Conservation (phyloP, 2,113 vertebrate genomes). For the Trochalopteron elliotii region DNA sequence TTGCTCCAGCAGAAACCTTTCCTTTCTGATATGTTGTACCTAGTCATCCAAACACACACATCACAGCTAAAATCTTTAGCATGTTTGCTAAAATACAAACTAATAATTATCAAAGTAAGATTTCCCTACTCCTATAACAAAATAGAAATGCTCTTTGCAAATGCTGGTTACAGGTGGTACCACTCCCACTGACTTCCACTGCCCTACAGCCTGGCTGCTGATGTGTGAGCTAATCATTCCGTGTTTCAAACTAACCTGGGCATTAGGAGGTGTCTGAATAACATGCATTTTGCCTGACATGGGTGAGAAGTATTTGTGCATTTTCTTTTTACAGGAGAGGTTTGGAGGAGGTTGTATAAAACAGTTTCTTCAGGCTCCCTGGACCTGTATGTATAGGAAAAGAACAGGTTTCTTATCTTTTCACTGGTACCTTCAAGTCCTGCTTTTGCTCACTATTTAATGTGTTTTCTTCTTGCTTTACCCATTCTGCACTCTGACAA, state of each 20-base stretch:
- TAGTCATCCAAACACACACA: neutral
- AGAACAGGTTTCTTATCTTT: neutral
- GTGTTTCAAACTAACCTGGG: neutral
- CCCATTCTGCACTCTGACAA: neutral
- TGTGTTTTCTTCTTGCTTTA: neutral
- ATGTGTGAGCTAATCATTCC: neutral
- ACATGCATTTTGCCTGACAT: neutral
- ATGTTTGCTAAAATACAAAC: neutral
- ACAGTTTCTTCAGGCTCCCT: neutral
- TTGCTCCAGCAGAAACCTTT: neutral
- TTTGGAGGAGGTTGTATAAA: neutral
- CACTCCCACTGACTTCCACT: neutral
- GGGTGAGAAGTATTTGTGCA: neutral
- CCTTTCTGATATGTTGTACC: neutral
- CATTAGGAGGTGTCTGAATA: neutral
- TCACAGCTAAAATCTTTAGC: neutral
- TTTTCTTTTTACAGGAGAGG: neutral
- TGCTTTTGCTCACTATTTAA: neutral
- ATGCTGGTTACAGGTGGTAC: neutral
- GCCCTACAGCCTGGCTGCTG: neutral
- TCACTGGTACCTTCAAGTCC: neutral
- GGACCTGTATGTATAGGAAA: neutral
- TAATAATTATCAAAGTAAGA: neutral
- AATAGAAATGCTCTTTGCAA: neutral
- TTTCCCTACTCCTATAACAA: neutral